Evolutionary conservation across 2,888 invertebrate genomes (phyloP), one percentile per base, ranked within the genome.

Genomic region (Drosophila cracens): DNA sequence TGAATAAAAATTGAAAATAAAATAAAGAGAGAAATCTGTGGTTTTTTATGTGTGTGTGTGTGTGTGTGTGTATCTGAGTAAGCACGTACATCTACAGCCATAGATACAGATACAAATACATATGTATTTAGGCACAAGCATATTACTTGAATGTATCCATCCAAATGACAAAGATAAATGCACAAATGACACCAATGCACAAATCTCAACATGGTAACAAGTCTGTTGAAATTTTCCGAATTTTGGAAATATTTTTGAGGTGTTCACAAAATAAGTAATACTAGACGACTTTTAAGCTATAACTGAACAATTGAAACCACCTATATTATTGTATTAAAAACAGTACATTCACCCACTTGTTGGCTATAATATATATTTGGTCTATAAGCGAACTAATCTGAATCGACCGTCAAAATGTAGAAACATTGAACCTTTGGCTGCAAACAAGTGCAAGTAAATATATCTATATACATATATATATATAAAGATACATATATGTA

Each of bases 371-470:
- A n/a, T 13, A 38, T 54, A 29, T 31, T 46, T 8, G 25, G 46
- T 33, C 40, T 57, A 46, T 60, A 62, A 76, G 52, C 71, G 54
- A 68, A 63, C 43, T 27, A 54, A 72, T 65, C 48, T 21, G 51
- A 59, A 63, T 63, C 79, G 74, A 68, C 70, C 73, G 52, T 70
- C 76, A 76, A 77, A 69, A 48, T 59, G 29, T 57, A 64, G 63
- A 79, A 86, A 63, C 86, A 90, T 90, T 87, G 84, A 83, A 76
- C 82, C 74, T 81, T 81, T 69, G 53, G 31, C 65, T 57, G 79
- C 40, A 53, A 4, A 53, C 57, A 70, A 76, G 25, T 62, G 40
- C 21, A 75, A 13, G 40, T 71, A 56, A 33, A 40, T 33, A 58
- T 46, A 21, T 31, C 5, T 57, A 29, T 51, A 38, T 52, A 33